Conservation (phyloP, 2,888 invertebrate genomes). For the Cephus nigrinus region DNA sequence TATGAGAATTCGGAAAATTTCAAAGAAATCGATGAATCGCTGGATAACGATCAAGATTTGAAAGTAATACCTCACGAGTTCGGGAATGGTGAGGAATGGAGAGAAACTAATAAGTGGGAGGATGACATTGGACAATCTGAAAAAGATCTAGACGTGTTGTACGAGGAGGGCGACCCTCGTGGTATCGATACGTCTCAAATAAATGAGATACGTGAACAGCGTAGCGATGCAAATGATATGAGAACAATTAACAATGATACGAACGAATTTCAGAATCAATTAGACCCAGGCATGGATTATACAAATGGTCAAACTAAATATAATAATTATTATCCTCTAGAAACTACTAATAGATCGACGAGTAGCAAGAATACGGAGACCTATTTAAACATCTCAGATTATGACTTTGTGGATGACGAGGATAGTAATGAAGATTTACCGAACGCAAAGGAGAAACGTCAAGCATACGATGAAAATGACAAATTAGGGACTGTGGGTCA, state of each 20-base stretch:
- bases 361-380: conserved; percentile 25
- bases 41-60: conserved; percentile 13
- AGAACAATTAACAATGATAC: conserved; percentile 32
- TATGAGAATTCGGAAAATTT: conserved; percentile 30
- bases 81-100: conserved; percentile 36
- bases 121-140: conserved; percentile 29
- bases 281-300: conserved; percentile 49
- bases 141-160: conserved; percentile 50
- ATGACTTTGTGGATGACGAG: conserved; percentile 37
- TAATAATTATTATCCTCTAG: conserved; percentile 31
- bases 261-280: conserved; percentile 29
- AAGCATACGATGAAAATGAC: neutral
- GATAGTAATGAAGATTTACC: neutral
- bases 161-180: conserved; percentile 43
- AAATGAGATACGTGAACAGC: conserved; percentile 48
- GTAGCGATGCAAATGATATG: conserved; percentile 36
- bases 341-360: conserved; percentile 23
- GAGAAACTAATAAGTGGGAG: conserved; percentile 38
- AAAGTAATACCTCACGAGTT: conserved; percentile 18
- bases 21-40: conserved; percentile 22
- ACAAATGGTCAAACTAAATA: conserved; percentile 44
- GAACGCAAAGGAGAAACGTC: neutral
- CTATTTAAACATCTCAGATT: conserved; percentile 30
- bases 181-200: conserved; percentile 31
- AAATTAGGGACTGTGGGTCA: neutral